phyloP scores from a whole-genome alignment of 2,797 vertebrate genomes.

The Nothura maculosa region DNA sequence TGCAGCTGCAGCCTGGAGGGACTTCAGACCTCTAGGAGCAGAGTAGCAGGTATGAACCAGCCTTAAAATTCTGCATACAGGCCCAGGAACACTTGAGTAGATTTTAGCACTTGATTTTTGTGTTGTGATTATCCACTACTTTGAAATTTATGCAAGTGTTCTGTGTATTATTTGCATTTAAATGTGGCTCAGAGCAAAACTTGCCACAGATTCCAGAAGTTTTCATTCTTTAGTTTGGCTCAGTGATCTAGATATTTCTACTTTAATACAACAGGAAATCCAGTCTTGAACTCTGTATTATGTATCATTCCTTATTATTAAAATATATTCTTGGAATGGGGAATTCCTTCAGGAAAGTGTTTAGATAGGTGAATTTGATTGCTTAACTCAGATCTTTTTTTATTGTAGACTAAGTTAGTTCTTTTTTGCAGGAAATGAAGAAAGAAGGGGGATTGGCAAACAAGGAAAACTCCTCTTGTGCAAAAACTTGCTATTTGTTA shows the following conservation, averaged over 20 bases:
- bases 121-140: neutral
- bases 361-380: neutral
- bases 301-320: neutral
- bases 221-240: neutral
- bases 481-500: constrained; percentile 24
- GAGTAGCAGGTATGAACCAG: neutral
- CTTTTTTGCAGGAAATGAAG: neutral
- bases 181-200: neutral
- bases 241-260: neutral
- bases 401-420: neutral
- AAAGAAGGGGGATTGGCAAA: neutral
- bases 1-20: neutral
- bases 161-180: accelerated
- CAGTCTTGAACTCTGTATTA: neutral
- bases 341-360: neutral
- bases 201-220: neutral
- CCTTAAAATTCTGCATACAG: neutral
- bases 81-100: neutral
- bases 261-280: neutral
- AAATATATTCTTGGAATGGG: neutral
- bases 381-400: neutral
- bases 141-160: neutral
- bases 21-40: neutral
- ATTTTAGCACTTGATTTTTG: neutral
- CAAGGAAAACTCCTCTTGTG: neutral